Evolutionary conservation across 2,888 invertebrate species (phyloP).

Genomic region (Trypoxylon attenuatum): DNA sequence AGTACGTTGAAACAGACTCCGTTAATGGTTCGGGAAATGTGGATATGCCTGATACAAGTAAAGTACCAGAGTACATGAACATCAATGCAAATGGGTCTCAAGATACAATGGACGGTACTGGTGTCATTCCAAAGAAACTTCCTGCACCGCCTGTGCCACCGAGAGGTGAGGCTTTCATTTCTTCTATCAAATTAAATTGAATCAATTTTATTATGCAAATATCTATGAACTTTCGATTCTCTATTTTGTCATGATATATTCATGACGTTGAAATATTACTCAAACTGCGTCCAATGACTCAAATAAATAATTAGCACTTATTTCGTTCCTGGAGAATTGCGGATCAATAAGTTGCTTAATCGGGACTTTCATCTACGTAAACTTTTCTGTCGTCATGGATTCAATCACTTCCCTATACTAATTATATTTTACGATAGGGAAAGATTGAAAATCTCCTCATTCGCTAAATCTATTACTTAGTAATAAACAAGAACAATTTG

Average conservation of each 20-base stretch:
- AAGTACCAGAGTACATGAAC: conserved; percentile 68
- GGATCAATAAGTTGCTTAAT: background rate
- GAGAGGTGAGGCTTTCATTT: conserved; percentile 48
- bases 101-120: conserved; percentile 48
- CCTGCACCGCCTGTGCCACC: conserved; percentile 69
- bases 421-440: too few relatives aligned
- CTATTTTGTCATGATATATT: too few relatives aligned
- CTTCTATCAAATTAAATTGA: too few relatives aligned
- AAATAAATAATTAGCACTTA: too few relatives aligned
- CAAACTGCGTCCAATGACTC: too few relatives aligned
- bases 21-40: conserved; percentile 30
- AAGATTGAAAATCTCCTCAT: too few relatives aligned
- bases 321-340: too few relatives aligned
- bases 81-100: conserved; percentile 23
- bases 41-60: conserved; percentile 50
- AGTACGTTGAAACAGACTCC: conserved; percentile 42
- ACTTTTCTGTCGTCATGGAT: background rate
- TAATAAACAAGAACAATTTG: too few relatives aligned
- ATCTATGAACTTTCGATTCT: too few relatives aligned
- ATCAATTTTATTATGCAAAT: too few relatives aligned
- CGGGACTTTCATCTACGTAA: background rate
- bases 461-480: too few relatives aligned
- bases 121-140: conserved; percentile 55
- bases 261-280: too few relatives aligned
- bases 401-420: background rate